A percentile compares a stretch with the other conserved stretches of the same genome.
phyloP scores from a whole-genome alignment of 2,797 vertebrate genomes.

The Sebastes cheni region DNA sequence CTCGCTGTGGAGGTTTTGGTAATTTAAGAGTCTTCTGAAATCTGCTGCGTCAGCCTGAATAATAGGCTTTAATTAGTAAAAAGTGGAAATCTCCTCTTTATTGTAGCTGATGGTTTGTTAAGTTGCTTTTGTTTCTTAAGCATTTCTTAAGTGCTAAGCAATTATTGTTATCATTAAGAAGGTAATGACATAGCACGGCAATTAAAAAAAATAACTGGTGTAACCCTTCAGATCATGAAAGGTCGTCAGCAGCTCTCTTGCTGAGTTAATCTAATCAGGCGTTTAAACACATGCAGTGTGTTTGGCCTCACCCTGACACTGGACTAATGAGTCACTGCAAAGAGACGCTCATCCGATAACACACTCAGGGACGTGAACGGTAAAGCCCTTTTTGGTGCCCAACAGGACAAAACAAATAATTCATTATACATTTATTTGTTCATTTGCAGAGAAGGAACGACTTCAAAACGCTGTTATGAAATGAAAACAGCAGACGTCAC shows the following conservation, averaged over 20 bases:
- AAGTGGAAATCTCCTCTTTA: neutral
- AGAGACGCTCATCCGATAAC: neutral
- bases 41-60: slow-evolving; percentile 1
- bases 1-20: neutral
- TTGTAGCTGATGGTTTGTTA: slow-evolving; percentile 2
- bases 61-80: slow-evolving; percentile 24
- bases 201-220: neutral
- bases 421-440: neutral
- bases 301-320: slow-evolving; percentile 15
- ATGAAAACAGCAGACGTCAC: neutral
- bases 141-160: slow-evolving; percentile 17
- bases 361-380: neutral
- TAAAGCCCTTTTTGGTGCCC: neutral
- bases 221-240: neutral
- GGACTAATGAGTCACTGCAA: neutral
- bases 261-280: neutral
- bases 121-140: slow-evolving; percentile 34
- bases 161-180: slow-evolving; percentile 40
- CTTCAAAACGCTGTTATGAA: neutral
- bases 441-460: neutral
- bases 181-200: slow-evolving; percentile 17
- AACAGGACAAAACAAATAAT: neutral
- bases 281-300: neutral
- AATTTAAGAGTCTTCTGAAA: neutral
- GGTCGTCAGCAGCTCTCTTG: slow-evolving; percentile 6